Evolutionary conservation across 1,140 invertebrate species (phyloP), one percentile per base, ranked within the genome.

Genomic region (Orchestia grillus): DNA sequence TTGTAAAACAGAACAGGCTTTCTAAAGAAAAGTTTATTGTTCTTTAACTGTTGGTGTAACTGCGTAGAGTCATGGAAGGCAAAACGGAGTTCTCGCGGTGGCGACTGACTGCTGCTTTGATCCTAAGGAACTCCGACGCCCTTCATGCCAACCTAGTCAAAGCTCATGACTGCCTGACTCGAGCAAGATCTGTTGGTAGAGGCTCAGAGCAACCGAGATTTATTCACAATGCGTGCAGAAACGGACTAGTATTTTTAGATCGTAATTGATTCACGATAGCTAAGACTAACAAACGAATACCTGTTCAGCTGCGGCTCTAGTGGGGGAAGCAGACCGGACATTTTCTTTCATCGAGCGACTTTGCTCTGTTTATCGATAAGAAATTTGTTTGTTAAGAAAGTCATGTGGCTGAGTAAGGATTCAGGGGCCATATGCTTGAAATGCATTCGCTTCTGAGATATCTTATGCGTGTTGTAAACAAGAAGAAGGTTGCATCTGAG

Each of bases 341-440:
- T 77, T 77, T 77, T 77, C 62, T 8, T 77, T 77, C 62, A 77
- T 8, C 15, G 62, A 77, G 36, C 62, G 62, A 77, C 28, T 77
- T 77, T 36, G 11, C 62, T 77, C 15, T 77, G 62, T 77, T 77
- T 77, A 77, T 77, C 62, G 62, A 77, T 77, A 77, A 77, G 62
- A 77, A 77, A 77, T 77, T 77, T 77, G 62, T 77, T 77, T 77
- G 62, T 77, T 77, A 77, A 77, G 62, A 77, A 77, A 77, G 62
- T 28, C 62, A 77, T 77, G 62, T 77, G 62, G 62, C 62, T 23
- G 62, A 23, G 62, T 1, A 15, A 77, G 62, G 15, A 36, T 53
- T 8, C 28, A 77, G 11, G 62, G 11, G 62, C 28, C 3, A 3
- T 77, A 28, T 28, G 11, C 15, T 36, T 23, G 36, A 77, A 77